Percentiles rank a stretch among this genome's conserved stretches.
phyloP scores from a whole-genome alignment of 2,888 invertebrate species.

The Opisthograptis luteolata region DNA sequence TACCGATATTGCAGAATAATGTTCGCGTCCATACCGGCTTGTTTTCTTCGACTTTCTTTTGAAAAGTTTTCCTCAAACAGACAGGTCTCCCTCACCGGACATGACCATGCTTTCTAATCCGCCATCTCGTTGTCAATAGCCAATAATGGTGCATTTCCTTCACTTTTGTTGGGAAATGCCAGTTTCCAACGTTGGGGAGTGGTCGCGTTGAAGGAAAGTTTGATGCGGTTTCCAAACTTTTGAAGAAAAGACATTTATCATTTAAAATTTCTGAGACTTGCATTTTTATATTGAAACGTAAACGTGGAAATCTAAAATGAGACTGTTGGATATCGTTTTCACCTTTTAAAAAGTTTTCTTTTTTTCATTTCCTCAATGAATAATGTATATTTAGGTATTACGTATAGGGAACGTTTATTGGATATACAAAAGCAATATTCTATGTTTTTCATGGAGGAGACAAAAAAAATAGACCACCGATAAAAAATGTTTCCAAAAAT shows the following conservation, averaged over 20 bases:
- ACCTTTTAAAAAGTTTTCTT: no score
- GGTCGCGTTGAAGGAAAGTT: constrained; percentile 23
- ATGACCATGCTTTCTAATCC: constrained; percentile 54
- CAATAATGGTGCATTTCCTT: constrained; percentile 57
- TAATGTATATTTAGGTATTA: no score
- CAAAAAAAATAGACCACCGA: no score
- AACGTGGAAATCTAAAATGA: no score
- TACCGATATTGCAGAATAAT: neutral
- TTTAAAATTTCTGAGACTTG: neutral
- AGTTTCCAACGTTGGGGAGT: constrained; percentile 26
- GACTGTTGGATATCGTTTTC: no score
- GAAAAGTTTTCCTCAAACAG: constrained; percentile 29
- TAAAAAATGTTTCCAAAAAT: no score
- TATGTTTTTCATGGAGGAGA: no score
- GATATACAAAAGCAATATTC: no score
- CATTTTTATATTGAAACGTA: no score
- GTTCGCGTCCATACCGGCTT: constrained; percentile 4
- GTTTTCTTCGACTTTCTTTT: constrained; percentile 18
- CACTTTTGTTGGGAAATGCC: constrained; percentile 33
- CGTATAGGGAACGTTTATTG: no score
- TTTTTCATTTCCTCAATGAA: no score
- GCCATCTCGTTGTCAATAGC: constrained; percentile 52
- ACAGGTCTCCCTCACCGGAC: constrained; percentile 45
- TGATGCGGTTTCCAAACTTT: constrained; percentile 25
- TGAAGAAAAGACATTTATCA: constrained; percentile 4